Evolutionary conservation across 2,888 invertebrate species (phyloP), one percentile per base, ranked within the genome.

Genomic region (Actias luna): DNA sequence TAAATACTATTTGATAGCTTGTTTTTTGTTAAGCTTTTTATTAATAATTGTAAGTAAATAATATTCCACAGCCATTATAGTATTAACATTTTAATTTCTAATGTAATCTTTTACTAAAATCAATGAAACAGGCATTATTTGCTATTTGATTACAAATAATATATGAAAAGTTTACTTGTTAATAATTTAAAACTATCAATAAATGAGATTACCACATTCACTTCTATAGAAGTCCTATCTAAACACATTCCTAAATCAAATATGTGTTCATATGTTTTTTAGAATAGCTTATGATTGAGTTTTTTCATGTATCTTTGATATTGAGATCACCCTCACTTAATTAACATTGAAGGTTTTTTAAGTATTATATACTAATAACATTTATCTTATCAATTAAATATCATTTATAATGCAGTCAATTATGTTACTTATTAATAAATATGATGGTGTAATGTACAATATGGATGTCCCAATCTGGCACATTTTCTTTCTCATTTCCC

Each of bases 381-480:
- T 50, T 25, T 5, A 42, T 4, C 46, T 50, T 50, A 50, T 50
- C 10, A 3, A 25, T 12, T 50, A 50, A 22, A 25, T 25, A 50
- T 8, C 22, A 50, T 50, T 50, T 25, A 22, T 10, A 50, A 50
- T 12, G 12, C 25, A 50, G 46, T 50, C 46, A 29, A 18, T 14
- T 0, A 31, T 14, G 14, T 57, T 67, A 62, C n/a, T 64, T 67
- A 35, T 70, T 73, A 14, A 68, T 65, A 72, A 85, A 84, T n/a
- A 86, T 78, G 59, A 89, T 69, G 60, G 83, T 73, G 67, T 83
- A 89, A 58, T 76, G 81, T 3, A 83, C 86, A 69, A 88, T 79
- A 73, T 91, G 90, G 3, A 85, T 75, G 10, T 85, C 80, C 91
- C 89, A 91, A 64, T 83, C 73, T 0, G 88, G 89, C 10, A 82